Evolutionary conservation across 2,113 vertebrate species (phyloP).

Genomic region (Suncus etruscus): DNA sequence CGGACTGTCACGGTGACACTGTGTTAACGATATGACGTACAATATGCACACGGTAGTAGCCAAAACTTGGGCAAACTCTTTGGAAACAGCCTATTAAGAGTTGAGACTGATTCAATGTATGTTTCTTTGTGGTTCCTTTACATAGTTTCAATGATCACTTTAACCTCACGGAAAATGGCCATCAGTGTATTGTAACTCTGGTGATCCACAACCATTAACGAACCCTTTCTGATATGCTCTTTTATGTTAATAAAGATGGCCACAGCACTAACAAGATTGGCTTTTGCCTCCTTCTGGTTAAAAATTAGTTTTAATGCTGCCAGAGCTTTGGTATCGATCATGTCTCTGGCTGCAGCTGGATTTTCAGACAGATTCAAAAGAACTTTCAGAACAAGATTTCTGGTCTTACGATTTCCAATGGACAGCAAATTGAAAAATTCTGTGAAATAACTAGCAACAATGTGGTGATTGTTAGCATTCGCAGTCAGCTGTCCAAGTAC

Average conservation of each 20-base stretch:
- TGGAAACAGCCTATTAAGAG: slow-evolving; percentile 45
- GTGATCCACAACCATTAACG: slow-evolving; percentile 74
- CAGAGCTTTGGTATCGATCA: slow-evolving; percentile 69
- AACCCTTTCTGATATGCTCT: slow-evolving; percentile 79
- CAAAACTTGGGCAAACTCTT: slow-evolving; percentile 43
- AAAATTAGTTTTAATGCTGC: slow-evolving; percentile 77
- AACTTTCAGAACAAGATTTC: slow-evolving; percentile 81
- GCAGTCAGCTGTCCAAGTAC: slow-evolving; percentile 71
- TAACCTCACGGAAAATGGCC: slow-evolving; percentile 80
- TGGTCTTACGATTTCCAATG: slow-evolving; percentile 78
- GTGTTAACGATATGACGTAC: slow-evolving; percentile 39
- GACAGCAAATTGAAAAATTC: slow-evolving; percentile 74
- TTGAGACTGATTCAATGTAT: background rate
- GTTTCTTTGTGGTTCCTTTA: slow-evolving; percentile 60
- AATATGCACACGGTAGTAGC: background rate
- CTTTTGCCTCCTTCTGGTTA: slow-evolving; percentile 79
- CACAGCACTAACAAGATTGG: slow-evolving; percentile 79
- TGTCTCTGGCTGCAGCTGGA: slow-evolving; percentile 75
- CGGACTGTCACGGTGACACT: slow-evolving; percentile 34
- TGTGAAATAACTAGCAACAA: slow-evolving; percentile 73
- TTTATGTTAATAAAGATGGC: slow-evolving; percentile 83
- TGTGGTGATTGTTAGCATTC: slow-evolving; percentile 71
- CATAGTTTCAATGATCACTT: slow-evolving; percentile 78
- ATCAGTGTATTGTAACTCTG: slow-evolving; percentile 72
- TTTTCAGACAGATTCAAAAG: slow-evolving; percentile 83